Percentiles rank a stretch among this genome's conserved stretches.
Conservation (phyloP, 1,140 invertebrate genomes). For the Agraylea sexmaculata region DNA sequence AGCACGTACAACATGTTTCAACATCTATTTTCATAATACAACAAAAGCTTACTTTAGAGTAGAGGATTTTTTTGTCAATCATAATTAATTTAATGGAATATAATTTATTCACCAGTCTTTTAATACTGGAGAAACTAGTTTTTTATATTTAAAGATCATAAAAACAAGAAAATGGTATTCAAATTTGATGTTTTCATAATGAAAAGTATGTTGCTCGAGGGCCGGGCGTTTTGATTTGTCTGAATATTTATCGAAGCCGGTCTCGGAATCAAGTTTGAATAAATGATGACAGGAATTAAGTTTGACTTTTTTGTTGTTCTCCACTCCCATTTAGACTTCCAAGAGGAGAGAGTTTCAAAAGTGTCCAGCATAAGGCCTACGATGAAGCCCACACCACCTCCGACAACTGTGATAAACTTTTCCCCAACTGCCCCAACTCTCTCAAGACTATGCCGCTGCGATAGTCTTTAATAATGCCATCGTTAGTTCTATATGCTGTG, state of each 20-base stretch:
- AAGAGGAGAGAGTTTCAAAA: constrained; percentile 22
- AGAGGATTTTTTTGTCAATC: background rate
- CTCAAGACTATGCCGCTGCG: constrained; percentile 7
- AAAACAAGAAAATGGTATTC: too few species aligned
- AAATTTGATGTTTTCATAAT: too few species aligned
- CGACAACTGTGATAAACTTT: constrained; percentile 25
- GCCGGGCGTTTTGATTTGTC: too few species aligned
- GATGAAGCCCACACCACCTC: constrained; percentile 26
- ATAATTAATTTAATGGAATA: background rate
- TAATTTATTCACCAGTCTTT: background rate
- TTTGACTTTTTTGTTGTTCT: constrained; percentile 14
- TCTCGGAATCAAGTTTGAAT: too few species aligned
- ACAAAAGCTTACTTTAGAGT: background rate
- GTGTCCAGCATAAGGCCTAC: constrained; percentile 24
- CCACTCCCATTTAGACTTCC: constrained; percentile 33
- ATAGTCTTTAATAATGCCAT: background rate
- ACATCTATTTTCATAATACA: too few species aligned
- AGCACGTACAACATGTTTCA: too few species aligned
- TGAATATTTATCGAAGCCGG: too few species aligned
- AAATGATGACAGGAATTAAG: constrained; percentile 1
- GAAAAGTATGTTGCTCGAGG: too few species aligned
- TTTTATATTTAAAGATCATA: too few species aligned
- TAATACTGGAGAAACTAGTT: too few species aligned
- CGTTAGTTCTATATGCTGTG: background rate
- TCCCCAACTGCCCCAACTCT: constrained; percentile 24